A percentile compares a stretch with the other conserved stretches of the same genome.
Evolutionary conservation across 2,113 vertebrate genomes (phyloP).

Genomic region (Prionailurus viverrinus): DNA sequence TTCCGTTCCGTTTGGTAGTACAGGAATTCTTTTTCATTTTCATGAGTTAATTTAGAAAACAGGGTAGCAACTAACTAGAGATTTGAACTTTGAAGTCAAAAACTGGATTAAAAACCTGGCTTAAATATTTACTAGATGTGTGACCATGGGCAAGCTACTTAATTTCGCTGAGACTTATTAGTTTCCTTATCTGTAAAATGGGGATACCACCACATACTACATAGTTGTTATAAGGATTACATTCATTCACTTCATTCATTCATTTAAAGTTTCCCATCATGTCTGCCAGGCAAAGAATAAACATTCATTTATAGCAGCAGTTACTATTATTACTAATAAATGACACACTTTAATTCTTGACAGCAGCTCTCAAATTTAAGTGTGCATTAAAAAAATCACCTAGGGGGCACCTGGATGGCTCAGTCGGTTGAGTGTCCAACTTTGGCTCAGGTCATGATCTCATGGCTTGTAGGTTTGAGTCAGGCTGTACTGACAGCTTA

Average conservation of each 20-base stretch:
- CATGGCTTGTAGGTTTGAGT: too few species aligned
- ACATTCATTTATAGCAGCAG: neutral
- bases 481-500: too few species aligned
- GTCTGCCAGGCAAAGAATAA: neutral
- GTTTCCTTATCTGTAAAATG: neutral
- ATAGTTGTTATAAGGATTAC: neutral
- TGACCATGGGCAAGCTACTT: neutral
- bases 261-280: neutral
- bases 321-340: neutral
- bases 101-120: neutral
- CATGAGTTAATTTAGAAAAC: neutral
- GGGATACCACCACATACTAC: neutral
- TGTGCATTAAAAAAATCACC: neutral
- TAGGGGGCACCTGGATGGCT: neutral
- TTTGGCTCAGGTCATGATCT: too few species aligned
- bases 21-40: neutral
- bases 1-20: neutral
- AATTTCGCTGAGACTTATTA: neutral
- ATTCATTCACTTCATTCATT: neutral
- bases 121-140: neutral
- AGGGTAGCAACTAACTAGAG: neutral
- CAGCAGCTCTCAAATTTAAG: constrained; percentile 1
- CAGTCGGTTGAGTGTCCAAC: too few species aligned
- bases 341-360: constrained; percentile 21
- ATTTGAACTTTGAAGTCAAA: constrained; percentile 2